phyloP scores from a whole-genome alignment of 2,797 vertebrate genomes.

The Lagocephalus sceleratus region DNA sequence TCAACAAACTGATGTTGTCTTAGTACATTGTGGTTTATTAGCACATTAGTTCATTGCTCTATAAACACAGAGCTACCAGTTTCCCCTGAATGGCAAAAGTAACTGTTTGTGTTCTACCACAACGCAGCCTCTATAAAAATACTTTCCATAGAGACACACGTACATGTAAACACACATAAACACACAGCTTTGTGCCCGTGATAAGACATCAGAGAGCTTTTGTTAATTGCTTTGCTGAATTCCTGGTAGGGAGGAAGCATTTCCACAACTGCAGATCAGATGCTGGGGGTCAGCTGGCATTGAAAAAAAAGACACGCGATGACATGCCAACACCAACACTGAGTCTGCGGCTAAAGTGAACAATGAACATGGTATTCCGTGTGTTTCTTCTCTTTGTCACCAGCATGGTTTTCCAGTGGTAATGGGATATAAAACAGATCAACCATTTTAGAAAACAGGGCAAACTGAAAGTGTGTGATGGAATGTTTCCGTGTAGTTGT shows the following conservation, averaged over 20 bases:
- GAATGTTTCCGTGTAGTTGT: too few relatives aligned
- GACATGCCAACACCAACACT: constrained; percentile 57
- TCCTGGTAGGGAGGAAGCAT: constrained; percentile 60
- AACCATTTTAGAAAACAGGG: too few relatives aligned
- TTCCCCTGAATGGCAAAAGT: constrained; percentile 29
- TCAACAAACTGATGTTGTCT: constrained; percentile 54
- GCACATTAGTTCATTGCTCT: constrained; percentile 30
- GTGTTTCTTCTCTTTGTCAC: constrained; percentile 10
- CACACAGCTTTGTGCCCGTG: constrained; percentile 33
- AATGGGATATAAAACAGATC: too few relatives aligned
- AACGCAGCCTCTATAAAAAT: constrained; percentile 5
- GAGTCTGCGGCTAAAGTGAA: constrained; percentile 21
- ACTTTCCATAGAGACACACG: constrained; percentile 7
- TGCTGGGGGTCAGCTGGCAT: constrained; percentile 42
- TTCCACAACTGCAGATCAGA: constrained; percentile 52
- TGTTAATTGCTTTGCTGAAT: constrained; percentile 55
- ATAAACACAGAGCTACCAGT: constrained; percentile 40
- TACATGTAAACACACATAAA: constrained; percentile 8
- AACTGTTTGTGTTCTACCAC: constrained; percentile 40
- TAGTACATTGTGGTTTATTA: constrained; percentile 53
- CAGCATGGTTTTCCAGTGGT: neutral
- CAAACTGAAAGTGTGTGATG: too few relatives aligned
- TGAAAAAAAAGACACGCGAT: constrained; percentile 19
- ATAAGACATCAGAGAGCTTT: constrained; percentile 62
- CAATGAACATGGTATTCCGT: constrained; percentile 8